phyloP scores from a whole-genome alignment of 1,140 invertebrate species.

The Sitobion miscanthi region DNA sequence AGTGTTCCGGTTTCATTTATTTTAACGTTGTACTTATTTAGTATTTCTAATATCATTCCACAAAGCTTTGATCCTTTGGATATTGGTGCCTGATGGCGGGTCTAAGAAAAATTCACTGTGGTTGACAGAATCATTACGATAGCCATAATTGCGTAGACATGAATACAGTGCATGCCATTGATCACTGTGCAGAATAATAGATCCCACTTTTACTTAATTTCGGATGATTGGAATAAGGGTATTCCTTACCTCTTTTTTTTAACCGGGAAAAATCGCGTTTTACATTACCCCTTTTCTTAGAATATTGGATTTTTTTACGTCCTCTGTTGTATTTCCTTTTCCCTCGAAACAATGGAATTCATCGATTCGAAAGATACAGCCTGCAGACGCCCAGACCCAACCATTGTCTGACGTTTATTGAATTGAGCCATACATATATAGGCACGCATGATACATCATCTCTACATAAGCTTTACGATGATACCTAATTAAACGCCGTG shows the following conservation, averaged over 20 bases:
- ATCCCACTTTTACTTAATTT: not conserved
- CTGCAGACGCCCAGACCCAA: not conserved
- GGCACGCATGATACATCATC: too few relatives aligned
- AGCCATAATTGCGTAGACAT: not conserved
- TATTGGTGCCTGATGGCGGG: not conserved
- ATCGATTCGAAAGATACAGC: not conserved
- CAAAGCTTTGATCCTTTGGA: not conserved
- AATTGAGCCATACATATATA: not conserved
- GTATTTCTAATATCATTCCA: not conserved
- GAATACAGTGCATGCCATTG: not conserved
- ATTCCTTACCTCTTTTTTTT: not conserved
- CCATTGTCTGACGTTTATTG: not conserved
- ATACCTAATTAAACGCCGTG: not conserved
- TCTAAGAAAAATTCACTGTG: not conserved
- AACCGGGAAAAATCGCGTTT: not conserved
- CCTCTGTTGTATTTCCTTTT: not conserved
- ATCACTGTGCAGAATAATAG: not conserved
- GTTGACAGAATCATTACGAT: not conserved
- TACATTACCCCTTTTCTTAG: not conserved
- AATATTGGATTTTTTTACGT: not conserved
- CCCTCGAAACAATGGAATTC: not conserved
- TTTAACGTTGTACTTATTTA: not conserved
- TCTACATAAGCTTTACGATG: not conserved
- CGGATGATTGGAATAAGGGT: not conserved
- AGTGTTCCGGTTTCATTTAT: not conserved